These are phyloP conservation scores for Paratrypauchen microcephalus DNA, from an alignment of 2,797 vertebrate species.

Conservation along the genomic window DNA sequence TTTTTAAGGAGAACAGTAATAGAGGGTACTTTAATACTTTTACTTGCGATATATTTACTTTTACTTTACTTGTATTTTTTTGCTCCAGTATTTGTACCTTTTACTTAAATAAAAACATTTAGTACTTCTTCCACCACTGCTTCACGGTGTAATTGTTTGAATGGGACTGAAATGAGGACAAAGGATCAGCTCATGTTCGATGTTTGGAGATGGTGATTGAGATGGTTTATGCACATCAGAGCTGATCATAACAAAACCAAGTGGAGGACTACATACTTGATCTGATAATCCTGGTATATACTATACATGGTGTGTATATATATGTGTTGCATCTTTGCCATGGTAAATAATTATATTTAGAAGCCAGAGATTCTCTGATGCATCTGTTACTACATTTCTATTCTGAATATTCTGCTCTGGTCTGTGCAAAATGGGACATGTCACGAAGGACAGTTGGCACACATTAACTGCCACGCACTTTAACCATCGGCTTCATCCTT, in stretches of 20 bases:
- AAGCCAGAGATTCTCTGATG: not conserved
- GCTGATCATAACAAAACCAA: not conserved
- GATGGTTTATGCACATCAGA: not conserved
- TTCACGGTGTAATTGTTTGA: not conserved
- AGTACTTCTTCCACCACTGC: not conserved
- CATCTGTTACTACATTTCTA: slow-evolving; percentile 26
- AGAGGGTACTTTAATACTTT: too few relatives aligned
- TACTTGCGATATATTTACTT: too few relatives aligned
- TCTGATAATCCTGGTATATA: not conserved
- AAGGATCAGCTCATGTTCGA: not conserved
- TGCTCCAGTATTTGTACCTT: too few relatives aligned
- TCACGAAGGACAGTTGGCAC: slow-evolving; percentile 61
- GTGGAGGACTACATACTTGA: not conserved
- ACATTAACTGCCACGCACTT: slow-evolving; percentile 31
- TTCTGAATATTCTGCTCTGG: slow-evolving; percentile 37
- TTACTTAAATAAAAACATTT: too few relatives aligned
- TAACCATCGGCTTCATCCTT: slow-evolving; percentile 27
- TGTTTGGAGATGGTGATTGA: not conserved
- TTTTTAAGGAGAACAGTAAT: too few relatives aligned
- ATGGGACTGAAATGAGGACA: not conserved
- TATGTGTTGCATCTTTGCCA: not conserved
- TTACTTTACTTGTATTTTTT: too few relatives aligned
- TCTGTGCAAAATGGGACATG: slow-evolving; percentile 50
- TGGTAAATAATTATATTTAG: not conserved
- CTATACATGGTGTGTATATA: not conserved